Percentiles rank a stretch among this genome's conserved stretches.
Evolutionary conservation across 2,888 invertebrate species (phyloP).

Genomic region (Drosophila eohydei): DNA sequence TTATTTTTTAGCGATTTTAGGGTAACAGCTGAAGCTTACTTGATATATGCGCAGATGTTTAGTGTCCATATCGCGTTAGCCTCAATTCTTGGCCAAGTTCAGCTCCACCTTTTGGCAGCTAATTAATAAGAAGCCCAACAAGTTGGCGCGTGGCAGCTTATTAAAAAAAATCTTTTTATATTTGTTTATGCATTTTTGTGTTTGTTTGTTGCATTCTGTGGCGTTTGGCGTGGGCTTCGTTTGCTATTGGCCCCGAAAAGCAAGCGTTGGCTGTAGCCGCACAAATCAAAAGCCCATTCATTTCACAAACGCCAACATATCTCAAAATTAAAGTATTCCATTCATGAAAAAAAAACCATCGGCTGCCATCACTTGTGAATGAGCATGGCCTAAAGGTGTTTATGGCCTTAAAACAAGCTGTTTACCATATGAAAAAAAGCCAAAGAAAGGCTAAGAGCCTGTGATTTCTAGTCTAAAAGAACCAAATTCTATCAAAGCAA

Average conservation of each 20-base stretch:
- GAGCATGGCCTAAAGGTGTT: slow-evolving; percentile 54
- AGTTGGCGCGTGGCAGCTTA: slow-evolving; percentile 64
- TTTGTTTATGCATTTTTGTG: slow-evolving; percentile 12
- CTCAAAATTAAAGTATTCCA: slow-evolving; percentile 33
- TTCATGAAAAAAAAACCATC: slow-evolving; percentile 44
- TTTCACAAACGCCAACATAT: slow-evolving; percentile 33
- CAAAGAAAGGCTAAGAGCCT: slow-evolving; percentile 18
- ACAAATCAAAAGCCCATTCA: slow-evolving; percentile 57
- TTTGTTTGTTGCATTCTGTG: slow-evolving; percentile 34
- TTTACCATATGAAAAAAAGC: slow-evolving; percentile 47
- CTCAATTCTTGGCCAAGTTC: slow-evolving; percentile 37
- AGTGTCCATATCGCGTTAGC: slow-evolving; percentile 9
- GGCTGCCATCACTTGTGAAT: slow-evolving; percentile 50
- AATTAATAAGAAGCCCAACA: slow-evolving; percentile 61
- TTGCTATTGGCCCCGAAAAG: slow-evolving; percentile 59
- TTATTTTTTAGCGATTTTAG: slow-evolving; percentile 22
- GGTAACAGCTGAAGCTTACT: slow-evolving; percentile 43
- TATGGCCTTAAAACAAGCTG: slow-evolving; percentile 29
- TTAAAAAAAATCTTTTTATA: slow-evolving; percentile 9
- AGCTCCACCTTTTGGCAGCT: slow-evolving; percentile 38
- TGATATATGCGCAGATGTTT: slow-evolving; percentile 23
- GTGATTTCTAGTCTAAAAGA: slow-evolving; percentile 10
- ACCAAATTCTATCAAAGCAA: slow-evolving; percentile 16
- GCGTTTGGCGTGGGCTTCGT: slow-evolving; percentile 23
- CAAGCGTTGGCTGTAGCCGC: slow-evolving; percentile 58